A percentile compares a stretch with the other conserved stretches of the same genome.
Evolutionary conservation across 2,113 vertebrate species (phyloP).

Genomic region (Phyllostomus hastatus): DNA sequence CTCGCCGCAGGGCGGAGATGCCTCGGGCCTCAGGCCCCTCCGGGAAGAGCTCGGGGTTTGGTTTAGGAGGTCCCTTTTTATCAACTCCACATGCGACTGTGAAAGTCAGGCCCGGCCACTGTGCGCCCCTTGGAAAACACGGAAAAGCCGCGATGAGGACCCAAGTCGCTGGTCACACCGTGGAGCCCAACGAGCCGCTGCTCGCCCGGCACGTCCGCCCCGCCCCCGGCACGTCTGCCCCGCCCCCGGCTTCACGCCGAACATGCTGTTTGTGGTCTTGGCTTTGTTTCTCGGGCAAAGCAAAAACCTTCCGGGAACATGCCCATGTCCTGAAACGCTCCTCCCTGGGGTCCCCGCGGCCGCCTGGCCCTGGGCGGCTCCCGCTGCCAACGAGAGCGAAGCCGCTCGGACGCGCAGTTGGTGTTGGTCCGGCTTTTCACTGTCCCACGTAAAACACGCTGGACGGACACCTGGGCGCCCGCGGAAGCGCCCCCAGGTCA

Average conservation of each 20-base stretch:
- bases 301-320: neutral
- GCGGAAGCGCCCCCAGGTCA: neutral
- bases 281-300: neutral
- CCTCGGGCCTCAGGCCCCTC: neutral
- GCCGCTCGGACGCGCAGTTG: rapidly evolving
- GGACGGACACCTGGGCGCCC: too few relatives aligned
- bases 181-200: rapidly evolving
- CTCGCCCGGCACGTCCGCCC: too few relatives aligned
- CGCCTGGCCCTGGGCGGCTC: rapidly evolving
- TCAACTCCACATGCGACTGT: neutral
- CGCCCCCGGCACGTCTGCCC: neutral
- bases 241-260: neutral
- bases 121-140: neutral
- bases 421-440: neutral
- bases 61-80: neutral
- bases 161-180: neutral
- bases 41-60: neutral
- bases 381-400: neutral
- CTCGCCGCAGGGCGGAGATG: neutral
- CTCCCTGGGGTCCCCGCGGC: neutral
- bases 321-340: neutral
- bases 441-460: neutral
- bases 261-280: neutral
- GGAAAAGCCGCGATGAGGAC: neutral
- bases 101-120: neutral